phyloP scores from a whole-genome alignment of 1,140 invertebrate genomes.

The Panagrolaimus sp. region DNA sequence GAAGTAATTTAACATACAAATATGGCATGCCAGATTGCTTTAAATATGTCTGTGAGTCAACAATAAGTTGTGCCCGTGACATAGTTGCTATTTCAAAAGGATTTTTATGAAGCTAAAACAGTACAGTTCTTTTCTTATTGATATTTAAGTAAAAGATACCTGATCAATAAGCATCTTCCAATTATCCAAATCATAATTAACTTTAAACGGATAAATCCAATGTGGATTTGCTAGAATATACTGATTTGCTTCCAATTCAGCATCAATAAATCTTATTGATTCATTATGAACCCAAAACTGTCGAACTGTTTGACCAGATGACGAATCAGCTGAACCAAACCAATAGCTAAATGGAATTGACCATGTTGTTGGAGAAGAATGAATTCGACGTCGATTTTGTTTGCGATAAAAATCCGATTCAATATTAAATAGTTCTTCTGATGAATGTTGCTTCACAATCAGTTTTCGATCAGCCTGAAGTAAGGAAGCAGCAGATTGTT shows the following conservation, averaged over 20 bases:
- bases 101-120: constrained; percentile 42
- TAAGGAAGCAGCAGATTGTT: not conserved
- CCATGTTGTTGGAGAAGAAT: constrained; percentile 27
- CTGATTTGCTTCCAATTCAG: constrained; percentile 43
- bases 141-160: constrained; percentile 29
- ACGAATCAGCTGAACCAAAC: constrained; percentile 41
- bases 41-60: constrained; percentile 52
- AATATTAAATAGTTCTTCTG: too few relatives aligned
- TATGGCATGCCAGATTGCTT: constrained; percentile 48
- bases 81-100: constrained; percentile 51
- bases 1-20: constrained; percentile 51
- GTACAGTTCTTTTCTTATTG: not conserved
- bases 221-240: constrained; percentile 54
- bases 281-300: constrained; percentile 56
- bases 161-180: constrained; percentile 52
- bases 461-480: too few relatives aligned
- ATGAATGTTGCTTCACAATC: too few relatives aligned
- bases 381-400: not conserved
- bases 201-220: constrained; percentile 51
- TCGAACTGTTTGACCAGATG: constrained; percentile 48
- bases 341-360: constrained; percentile 48
- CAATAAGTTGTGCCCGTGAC: constrained; percentile 51
- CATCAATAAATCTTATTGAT: constrained; percentile 51
- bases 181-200: constrained; percentile 54
- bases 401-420: not conserved